These are phyloP conservation scores for Eubasilissa splendida DNA, from an alignment of 2,888 invertebrate genomes.

Conservation along the genomic window DNA sequence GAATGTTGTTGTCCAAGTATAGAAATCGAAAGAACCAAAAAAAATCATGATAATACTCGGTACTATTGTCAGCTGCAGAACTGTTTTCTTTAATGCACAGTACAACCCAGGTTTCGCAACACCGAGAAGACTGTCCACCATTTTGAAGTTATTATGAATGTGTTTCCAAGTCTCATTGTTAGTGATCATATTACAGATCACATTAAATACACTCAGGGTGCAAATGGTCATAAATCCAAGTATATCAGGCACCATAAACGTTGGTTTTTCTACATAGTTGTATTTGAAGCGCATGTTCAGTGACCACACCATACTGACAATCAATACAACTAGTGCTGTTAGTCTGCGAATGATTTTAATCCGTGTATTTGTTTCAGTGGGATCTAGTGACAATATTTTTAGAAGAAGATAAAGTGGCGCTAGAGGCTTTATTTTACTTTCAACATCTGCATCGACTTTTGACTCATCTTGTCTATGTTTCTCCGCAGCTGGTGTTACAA, in stretches of 20 bases:
- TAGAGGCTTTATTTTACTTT: not conserved
- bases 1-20: conserved; percentile 22
- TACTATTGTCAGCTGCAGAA: not conserved
- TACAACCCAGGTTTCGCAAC: conserved; percentile 14
- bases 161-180: not conserved
- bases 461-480: not conserved
- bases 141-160: not conserved
- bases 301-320: not conserved
- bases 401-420: not conserved
- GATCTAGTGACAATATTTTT: conserved; percentile 28
- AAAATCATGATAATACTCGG: not conserved
- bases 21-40: conserved; percentile 28
- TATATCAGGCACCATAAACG: not conserved
- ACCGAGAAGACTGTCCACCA: conserved; percentile 37
- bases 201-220: conserved; percentile 16
- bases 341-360: not conserved
- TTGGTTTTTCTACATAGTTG: conserved; percentile 13
- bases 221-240: conserved; percentile 1
- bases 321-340: not conserved
- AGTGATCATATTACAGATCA: not conserved
- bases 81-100: conserved; percentile 10
- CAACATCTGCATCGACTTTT: not conserved
- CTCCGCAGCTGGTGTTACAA: not conserved
- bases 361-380: not conserved
- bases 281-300: not conserved